Evolutionary conservation across 2,888 invertebrate species (phyloP).

Genomic region (Himalopsyche japonica): DNA sequence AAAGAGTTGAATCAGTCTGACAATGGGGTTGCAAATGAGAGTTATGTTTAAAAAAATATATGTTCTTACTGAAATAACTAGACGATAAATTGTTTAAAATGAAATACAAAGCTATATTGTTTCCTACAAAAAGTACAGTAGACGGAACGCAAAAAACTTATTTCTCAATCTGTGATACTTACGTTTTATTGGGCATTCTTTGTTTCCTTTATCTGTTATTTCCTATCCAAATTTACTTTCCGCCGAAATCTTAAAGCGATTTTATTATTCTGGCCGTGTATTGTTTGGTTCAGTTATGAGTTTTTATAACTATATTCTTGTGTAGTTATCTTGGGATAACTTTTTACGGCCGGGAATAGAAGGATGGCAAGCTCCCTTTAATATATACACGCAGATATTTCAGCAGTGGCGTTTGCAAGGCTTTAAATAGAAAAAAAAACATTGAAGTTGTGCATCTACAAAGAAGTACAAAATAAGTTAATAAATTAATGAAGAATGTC

Average conservation of each 20-base stretch:
- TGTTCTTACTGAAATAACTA: too few species aligned
- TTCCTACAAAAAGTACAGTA: neutral
- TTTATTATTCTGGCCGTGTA: constrained; percentile 29
- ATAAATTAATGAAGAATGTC: too few species aligned
- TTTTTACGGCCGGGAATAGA: constrained; percentile 12
- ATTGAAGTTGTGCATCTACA: too few species aligned
- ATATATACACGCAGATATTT: neutral
- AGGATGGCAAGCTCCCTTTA: neutral
- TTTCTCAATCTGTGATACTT: constrained; percentile 16
- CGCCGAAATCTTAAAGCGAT: constrained; percentile 32
- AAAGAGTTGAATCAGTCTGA: too few species aligned
- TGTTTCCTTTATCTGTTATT: constrained; percentile 36
- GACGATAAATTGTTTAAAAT: too few species aligned
- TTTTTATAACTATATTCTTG: constrained; percentile 31
- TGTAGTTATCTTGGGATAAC: constrained; percentile 21
- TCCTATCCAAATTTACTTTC: constrained; percentile 30
- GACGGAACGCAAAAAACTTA: neutral
- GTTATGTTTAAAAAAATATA: too few species aligned
- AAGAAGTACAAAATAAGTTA: too few species aligned
- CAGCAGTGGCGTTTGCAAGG: neutral
- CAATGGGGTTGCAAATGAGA: too few species aligned
- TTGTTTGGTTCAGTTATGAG: constrained; percentile 33
- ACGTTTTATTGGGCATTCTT: constrained; percentile 23
- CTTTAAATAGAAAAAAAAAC: neutral
- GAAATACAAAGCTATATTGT: too few species aligned